Evolutionary conservation across 2,888 invertebrate genomes (phyloP), one percentile per base, ranked within the genome.

Genomic region (Acronicta aceris): DNA sequence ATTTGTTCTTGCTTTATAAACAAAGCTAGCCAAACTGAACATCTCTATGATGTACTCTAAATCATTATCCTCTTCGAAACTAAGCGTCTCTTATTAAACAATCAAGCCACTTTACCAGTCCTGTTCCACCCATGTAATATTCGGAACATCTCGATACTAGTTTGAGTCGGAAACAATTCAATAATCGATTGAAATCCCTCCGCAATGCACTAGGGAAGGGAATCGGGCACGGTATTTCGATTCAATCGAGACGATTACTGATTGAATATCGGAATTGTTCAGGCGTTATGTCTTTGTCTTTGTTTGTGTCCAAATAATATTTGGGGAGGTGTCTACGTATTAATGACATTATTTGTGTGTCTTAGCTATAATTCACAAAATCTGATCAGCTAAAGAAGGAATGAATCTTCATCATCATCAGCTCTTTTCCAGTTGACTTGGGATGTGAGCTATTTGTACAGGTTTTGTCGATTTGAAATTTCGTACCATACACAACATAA

Each of bases 131-230:
- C 47, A 65, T 76, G 52, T 52, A 71, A 65, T 68, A 76, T 78
- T 78, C 59, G 52, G 55, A 60, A 56, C 63, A 78, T 78, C 64
- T 71, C 63, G 38, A 52, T 49, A 56, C 60, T 46, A 59, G 46
- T 49, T 65, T 47, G 40, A 57, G 40, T 61, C 55, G 59, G 67
- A 66, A 78, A 75, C 78, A 75, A 75, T 76, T 75, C 64, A 57
- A 75, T 71, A 75, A 68, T 78, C 76, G 65, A 75, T 75, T 60
- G 45, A 61, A 74, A 71, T 66, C 74, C 75, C 61, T 66, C 30
- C 27, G 53, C 70, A 71, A 74, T 58, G 65, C 68, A 60, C 54
- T 41, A 27, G 51, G 57, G 75, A 69, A 60, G 58, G 76, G 59
- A 64, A 47, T 65, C 59, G 63, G 58, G 59, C 59, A 42, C 51